A percentile compares a stretch with the other conserved stretches of the same genome.
phyloP scores from a whole-genome alignment of 2,113 vertebrate species.

The Hystrix cristata region DNA sequence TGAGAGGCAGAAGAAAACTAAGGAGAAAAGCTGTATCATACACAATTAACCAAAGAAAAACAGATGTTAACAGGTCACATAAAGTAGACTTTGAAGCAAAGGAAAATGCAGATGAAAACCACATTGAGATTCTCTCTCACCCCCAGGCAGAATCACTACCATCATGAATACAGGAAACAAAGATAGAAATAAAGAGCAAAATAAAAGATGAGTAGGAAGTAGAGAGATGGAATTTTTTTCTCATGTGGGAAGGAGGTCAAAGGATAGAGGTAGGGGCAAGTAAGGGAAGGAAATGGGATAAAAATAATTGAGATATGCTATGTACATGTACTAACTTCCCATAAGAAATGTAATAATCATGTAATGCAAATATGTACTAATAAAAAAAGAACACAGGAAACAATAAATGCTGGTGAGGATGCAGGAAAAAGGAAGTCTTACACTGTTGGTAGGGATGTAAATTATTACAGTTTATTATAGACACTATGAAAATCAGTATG shows the following conservation, averaged over 20 bases:
- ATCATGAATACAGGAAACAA: not conserved
- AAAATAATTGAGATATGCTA: not conserved
- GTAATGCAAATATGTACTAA: not conserved
- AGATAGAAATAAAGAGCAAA: not conserved
- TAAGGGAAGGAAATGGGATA: not conserved
- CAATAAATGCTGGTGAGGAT: not conserved
- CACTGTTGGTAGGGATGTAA: not conserved
- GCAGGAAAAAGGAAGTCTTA: not conserved
- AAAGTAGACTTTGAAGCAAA: constrained; percentile 10
- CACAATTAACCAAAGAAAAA: not conserved
- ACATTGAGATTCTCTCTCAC: not conserved
- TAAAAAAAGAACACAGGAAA: not conserved
- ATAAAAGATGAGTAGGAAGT: not conserved
- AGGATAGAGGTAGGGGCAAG: not conserved
- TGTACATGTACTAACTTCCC: not conserved
- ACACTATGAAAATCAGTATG: not conserved
- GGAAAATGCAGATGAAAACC: not conserved
- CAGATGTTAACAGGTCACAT: not conserved
- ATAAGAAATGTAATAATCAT: not conserved
- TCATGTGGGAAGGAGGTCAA: not conserved
- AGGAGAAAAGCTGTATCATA: not conserved
- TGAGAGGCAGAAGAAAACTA: not conserved
- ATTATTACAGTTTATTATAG: not conserved
- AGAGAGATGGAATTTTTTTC: not conserved
- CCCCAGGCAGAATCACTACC: not conserved